These are phyloP conservation scores for Caenorhabditis remanei DNA, from an alignment of 1,140 invertebrate species.

Conservation along the genomic window DNA sequence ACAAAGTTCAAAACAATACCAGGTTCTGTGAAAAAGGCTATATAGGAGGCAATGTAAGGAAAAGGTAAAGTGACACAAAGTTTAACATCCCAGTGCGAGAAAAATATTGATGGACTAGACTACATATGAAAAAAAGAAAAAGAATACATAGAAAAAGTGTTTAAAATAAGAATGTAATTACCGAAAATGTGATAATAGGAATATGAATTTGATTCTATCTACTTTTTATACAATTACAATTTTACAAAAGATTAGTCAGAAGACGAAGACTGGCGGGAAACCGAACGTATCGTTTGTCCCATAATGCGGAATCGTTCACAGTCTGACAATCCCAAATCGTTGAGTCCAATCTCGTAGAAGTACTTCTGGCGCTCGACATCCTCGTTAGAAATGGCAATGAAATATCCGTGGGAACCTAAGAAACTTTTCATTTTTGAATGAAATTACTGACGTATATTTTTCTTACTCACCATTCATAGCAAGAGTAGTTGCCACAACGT, in stretches of 20 bases:
- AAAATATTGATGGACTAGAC: background rate
- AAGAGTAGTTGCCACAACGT: conserved; percentile 4
- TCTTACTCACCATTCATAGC: conserved; percentile 31
- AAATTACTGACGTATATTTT: background rate
- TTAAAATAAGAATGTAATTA: no score
- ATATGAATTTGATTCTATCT: no score
- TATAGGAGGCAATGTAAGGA: background rate
- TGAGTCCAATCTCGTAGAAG: background rate
- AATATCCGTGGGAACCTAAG: conserved; percentile 1
- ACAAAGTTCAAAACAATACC: no score
- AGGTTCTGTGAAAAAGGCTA: no score
- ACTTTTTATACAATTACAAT: no score
- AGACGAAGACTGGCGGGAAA: background rate
- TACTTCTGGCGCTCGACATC: conserved; percentile 31
- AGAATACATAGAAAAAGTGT: background rate
- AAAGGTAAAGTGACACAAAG: conserved; percentile 27
- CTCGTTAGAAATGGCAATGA: background rate
- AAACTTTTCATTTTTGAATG: background rate
- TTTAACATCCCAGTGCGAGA: background rate
- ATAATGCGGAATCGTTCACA: background rate
- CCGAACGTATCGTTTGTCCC: background rate
- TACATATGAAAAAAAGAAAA: conserved; percentile 19
- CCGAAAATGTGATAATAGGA: no score
- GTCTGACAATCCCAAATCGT: background rate
- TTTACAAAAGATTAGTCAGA: background rate